phyloP scores from a whole-genome alignment of 2,888 invertebrate genomes.

The Synanthedon vespiformis region DNA sequence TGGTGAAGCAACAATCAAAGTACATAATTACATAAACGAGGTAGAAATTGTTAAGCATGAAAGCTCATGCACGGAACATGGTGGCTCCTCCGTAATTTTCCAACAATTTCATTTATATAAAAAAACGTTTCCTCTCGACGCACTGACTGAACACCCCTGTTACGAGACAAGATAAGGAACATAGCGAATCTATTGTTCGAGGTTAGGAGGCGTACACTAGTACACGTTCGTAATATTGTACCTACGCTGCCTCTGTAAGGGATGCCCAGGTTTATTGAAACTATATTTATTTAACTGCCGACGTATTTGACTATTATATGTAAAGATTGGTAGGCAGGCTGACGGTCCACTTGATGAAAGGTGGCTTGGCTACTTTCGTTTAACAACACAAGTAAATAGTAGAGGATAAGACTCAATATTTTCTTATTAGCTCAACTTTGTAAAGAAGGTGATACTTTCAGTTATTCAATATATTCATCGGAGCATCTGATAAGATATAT shows the following conservation, averaged over 20 bases:
- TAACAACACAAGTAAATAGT: too few relatives aligned
- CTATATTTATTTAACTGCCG: too few relatives aligned
- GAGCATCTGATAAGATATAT: too few relatives aligned
- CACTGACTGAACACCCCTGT: constrained; percentile 6
- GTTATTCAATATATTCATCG: too few relatives aligned
- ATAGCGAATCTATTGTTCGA: not conserved
- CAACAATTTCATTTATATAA: constrained; percentile 14
- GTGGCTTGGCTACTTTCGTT: too few relatives aligned
- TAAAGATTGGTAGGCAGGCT: too few relatives aligned
- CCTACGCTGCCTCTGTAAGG: not conserved
- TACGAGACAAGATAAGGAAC: not conserved
- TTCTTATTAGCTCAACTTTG: too few relatives aligned
- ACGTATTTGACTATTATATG: too few relatives aligned
- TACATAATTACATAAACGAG: not conserved
- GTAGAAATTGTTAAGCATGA: not conserved
- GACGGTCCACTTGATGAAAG: too few relatives aligned
- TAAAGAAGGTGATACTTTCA: too few relatives aligned
- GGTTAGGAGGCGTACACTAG: not conserved
- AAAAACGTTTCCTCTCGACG: constrained; percentile 12
- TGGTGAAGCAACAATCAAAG: not conserved
- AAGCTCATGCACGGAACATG: constrained; percentile 8
- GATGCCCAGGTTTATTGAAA: too few relatives aligned
- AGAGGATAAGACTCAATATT: too few relatives aligned
- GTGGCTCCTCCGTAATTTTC: constrained; percentile 20
- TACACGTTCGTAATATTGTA: not conserved